A percentile compares a stretch with the other conserved stretches of the same genome.
phyloP scores from a whole-genome alignment of 2,113 vertebrate genomes.

The Cynocephalus volans region DNA sequence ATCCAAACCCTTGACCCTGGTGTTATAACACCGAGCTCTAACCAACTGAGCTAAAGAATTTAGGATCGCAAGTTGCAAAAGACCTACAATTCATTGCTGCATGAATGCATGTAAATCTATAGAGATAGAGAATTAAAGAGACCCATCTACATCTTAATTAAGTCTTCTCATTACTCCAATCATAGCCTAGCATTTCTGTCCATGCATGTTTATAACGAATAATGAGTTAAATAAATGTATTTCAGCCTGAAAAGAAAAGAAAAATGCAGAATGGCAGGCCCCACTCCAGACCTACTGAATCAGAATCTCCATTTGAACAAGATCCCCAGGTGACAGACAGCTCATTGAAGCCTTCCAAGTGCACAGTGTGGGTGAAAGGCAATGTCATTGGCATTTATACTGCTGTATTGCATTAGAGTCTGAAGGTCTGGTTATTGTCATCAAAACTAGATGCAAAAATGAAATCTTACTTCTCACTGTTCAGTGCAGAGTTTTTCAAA shows the following conservation, averaged over 20 bases:
- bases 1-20: too few species aligned
- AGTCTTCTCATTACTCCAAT: background rate
- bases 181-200: background rate
- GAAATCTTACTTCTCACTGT: background rate
- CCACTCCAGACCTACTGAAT: background rate
- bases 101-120: fast-evolving
- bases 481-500: background rate
- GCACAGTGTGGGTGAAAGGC: fast-evolving
- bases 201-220: background rate
- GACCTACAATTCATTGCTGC: background rate
- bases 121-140: background rate
- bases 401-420: fast-evolving
- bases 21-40: too few species aligned
- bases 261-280: background rate
- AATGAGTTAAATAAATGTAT: background rate
- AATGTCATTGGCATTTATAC: fast-evolving
- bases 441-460: background rate
- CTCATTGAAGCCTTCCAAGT: background rate
- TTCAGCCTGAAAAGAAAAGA: background rate
- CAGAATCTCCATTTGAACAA: background rate
- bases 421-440: fast-evolving
- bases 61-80: too few species aligned
- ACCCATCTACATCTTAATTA: fast-evolving
- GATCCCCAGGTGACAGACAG: fast-evolving
- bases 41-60: too few species aligned